phyloP scores from a whole-genome alignment of 2,113 vertebrate species.

The Hylia prasina region DNA sequence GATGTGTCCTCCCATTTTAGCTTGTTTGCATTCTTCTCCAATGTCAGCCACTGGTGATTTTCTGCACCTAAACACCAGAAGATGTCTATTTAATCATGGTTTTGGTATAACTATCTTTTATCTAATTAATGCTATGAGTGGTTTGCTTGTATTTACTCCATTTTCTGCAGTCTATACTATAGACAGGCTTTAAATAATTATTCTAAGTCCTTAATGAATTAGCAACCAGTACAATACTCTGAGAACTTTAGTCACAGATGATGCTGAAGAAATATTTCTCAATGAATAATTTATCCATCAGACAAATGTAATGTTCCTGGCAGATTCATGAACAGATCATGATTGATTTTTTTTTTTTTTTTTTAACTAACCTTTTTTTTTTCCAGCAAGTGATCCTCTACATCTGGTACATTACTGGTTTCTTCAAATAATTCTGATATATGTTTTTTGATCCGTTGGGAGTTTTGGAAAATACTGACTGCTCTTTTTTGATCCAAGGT shows the following conservation, averaged over 20 bases:
- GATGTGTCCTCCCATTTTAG: not conserved
- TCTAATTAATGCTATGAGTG: not conserved
- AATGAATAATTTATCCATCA: slow-evolving; percentile 39
- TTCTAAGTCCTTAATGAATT: not conserved
- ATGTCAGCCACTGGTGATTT: not conserved
- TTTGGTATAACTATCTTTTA: not conserved
- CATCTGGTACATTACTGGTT: not conserved
- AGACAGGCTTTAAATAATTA: not conserved
- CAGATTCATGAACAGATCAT: slow-evolving; percentile 19
- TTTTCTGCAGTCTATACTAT: not conserved
- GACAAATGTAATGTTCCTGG: not conserved
- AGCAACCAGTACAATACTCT: not conserved
- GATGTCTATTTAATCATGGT: not conserved
- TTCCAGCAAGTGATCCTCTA: not conserved
- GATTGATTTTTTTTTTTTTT: not conserved
- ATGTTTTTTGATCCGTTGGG: not conserved
- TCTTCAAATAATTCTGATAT: not conserved
- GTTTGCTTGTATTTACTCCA: not conserved
- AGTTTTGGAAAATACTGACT: not conserved
- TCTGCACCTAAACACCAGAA: not conserved
- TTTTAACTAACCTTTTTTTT: not conserved
- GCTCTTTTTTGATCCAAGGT: not conserved
- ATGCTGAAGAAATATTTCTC: slow-evolving; percentile 36
- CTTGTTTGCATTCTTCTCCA: not conserved
- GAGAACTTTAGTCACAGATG: slow-evolving; percentile 20